Evolutionary conservation across 23 tunicate genomes (phyloP).

Genomic region (Corella eumyota): DNA sequence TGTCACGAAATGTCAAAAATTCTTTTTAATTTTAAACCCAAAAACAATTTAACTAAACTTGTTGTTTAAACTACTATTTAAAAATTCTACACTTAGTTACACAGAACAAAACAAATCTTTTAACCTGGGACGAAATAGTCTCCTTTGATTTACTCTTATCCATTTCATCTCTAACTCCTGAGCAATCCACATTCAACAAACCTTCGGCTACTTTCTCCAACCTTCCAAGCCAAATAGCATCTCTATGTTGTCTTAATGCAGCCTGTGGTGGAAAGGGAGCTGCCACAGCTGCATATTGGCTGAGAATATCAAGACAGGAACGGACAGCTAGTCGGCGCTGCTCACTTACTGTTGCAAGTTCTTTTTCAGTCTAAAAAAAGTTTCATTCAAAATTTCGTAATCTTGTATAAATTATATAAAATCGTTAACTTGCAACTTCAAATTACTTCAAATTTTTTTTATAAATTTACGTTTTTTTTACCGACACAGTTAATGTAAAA

Average conservation of each 20-base stretch:
- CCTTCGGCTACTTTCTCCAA: slow-evolving; percentile 39
- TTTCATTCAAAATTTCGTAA: background rate
- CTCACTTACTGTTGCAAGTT: slow-evolving; percentile 29
- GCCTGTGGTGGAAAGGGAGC: slow-evolving; percentile 83
- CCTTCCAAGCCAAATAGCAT: slow-evolving; percentile 54
- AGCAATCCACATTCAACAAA: slow-evolving; percentile 21
- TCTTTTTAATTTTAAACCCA: background rate
- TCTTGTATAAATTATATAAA: too few relatives aligned
- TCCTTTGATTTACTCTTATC: slow-evolving; percentile 42
- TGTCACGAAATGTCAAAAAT: background rate
- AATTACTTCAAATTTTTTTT: too few relatives aligned
- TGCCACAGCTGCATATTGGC: slow-evolving; percentile 64
- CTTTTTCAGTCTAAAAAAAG: slow-evolving; percentile 82
- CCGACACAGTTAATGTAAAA: too few relatives aligned
- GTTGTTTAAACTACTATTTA: background rate
- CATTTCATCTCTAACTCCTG: slow-evolving; percentile 18
- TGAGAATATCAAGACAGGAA: slow-evolving; percentile 65
- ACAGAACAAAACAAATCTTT: background rate
- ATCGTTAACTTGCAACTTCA: too few relatives aligned
- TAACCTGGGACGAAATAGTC: slow-evolving; percentile 28
- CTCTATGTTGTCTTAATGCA: slow-evolving; percentile 42
- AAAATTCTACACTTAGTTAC: background rate
- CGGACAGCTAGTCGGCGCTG: slow-evolving; percentile 54
- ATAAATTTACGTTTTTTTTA: too few relatives aligned
- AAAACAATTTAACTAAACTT: background rate